Conservation (phyloP, 2,797 vertebrate species). For the Channallabes apus region DNA sequence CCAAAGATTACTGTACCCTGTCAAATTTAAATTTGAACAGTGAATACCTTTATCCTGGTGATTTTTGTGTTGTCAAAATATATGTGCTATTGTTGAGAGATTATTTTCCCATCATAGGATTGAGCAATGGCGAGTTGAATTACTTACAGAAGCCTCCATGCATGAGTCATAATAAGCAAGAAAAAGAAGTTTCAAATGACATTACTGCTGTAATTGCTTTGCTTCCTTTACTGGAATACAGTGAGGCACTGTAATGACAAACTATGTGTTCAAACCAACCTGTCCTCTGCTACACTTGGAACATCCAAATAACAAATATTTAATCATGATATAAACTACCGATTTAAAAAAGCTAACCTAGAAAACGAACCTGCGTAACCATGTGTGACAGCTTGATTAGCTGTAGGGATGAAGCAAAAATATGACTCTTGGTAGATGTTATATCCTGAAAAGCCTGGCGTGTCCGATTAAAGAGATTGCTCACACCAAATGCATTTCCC, state of each 20-base stretch:
- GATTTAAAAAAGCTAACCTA: neutral
- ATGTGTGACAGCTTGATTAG: neutral
- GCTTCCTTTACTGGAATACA: constrained; percentile 27
- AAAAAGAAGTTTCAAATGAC: constrained; percentile 17
- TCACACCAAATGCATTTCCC: constrained; percentile 36
- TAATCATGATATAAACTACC: neutral
- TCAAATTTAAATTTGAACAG: neutral
- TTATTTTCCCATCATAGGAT: neutral
- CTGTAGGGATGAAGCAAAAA: neutral
- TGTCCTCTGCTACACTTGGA: neutral
- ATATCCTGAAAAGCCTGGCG: constrained; percentile 13
- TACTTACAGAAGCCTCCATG: constrained; percentile 1
- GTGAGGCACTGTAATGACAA: neutral
- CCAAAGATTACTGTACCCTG: neutral
- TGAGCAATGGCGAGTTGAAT: constrained; percentile 22
- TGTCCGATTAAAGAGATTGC: neutral
- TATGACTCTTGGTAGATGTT: neutral
- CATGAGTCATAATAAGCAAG: constrained; percentile 34
- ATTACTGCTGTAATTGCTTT: constrained; percentile 11
- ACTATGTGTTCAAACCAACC: neutral
- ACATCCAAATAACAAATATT: neutral
- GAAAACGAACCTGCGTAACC: neutral
- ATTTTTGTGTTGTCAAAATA: neutral
- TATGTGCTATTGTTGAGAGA: neutral
- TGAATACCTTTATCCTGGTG: neutral